phyloP scores from a whole-genome alignment of 2,797 vertebrate species.

The Megalops cyprinoides region DNA sequence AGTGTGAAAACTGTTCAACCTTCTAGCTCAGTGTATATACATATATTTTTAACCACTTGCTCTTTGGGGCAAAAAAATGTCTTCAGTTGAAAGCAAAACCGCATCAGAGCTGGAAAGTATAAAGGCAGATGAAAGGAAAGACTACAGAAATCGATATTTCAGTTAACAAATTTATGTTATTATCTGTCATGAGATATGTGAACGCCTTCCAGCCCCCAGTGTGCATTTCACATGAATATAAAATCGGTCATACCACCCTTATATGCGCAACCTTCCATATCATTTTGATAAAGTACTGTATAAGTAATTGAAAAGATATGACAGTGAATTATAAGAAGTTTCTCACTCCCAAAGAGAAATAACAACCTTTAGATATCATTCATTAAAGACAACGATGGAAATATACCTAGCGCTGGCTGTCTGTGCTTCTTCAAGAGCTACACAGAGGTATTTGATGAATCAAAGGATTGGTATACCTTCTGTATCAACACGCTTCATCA shows the following conservation, averaged over 20 bases:
- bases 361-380: neutral
- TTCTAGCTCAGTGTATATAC: too few species aligned
- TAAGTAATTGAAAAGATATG: conserved; percentile 11
- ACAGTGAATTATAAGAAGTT: neutral
- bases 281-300: conserved; percentile 11
- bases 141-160: conserved; percentile 14
- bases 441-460: neutral
- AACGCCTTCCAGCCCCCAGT: neutral
- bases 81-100: neutral
- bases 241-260: neutral
- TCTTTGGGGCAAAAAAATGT: neutral
- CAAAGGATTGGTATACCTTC: neutral
- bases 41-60: neutral
- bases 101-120: neutral
- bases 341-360: neutral
- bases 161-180: conserved; percentile 18
- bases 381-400: neutral
- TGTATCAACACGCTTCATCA: neutral
- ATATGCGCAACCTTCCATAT: neutral
- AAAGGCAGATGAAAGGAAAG: conserved; percentile 23
- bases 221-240: conserved; percentile 16
- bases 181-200: conserved; percentile 25
- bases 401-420: neutral
- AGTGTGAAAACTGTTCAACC: neutral
- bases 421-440: neutral